Conservation (phyloP, 2,888 invertebrate genomes). For the Crossocerus cetratus region DNA sequence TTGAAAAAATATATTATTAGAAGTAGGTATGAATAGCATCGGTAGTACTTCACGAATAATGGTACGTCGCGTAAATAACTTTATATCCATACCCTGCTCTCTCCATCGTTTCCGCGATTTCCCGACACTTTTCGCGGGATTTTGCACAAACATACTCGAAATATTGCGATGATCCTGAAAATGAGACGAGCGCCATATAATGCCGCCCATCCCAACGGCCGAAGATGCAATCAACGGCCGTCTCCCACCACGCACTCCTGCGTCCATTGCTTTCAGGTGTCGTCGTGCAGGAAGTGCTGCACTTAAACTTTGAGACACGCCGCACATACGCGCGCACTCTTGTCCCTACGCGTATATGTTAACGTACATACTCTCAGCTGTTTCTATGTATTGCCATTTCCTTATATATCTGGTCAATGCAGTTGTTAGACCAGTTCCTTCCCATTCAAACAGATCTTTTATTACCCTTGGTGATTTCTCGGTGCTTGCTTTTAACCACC, state of each 20-base stretch:
- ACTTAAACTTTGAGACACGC: slow-evolving; percentile 15
- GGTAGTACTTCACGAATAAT: slow-evolving; percentile 51
- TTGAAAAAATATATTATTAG: slow-evolving; percentile 68
- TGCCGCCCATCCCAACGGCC: background rate
- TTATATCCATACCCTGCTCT: slow-evolving; percentile 30
- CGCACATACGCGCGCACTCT: background rate
- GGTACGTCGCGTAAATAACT: slow-evolving; percentile 60
- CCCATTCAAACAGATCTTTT: background rate
- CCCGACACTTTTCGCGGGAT: background rate
- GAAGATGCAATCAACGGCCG: background rate
- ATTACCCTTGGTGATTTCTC: background rate
- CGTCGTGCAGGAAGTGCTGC: background rate
- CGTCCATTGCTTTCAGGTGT: slow-evolving; percentile 2
- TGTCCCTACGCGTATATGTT: background rate
- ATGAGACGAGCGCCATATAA: background rate
- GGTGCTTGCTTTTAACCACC: slow-evolving; percentile 6
- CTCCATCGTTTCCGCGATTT: slow-evolving; percentile 19
- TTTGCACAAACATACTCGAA: background rate
- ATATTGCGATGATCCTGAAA: background rate
- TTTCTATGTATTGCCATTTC: background rate
- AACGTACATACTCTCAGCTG: background rate
- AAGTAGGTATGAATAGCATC: slow-evolving; percentile 60
- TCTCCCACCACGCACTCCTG: background rate
- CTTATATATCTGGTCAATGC: background rate
- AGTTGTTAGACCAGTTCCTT: background rate